Percentiles rank a stretch among this genome's conserved stretches.
Conservation (phyloP, 1,140 invertebrate genomes). For the Palaemon carinicauda region DNA sequence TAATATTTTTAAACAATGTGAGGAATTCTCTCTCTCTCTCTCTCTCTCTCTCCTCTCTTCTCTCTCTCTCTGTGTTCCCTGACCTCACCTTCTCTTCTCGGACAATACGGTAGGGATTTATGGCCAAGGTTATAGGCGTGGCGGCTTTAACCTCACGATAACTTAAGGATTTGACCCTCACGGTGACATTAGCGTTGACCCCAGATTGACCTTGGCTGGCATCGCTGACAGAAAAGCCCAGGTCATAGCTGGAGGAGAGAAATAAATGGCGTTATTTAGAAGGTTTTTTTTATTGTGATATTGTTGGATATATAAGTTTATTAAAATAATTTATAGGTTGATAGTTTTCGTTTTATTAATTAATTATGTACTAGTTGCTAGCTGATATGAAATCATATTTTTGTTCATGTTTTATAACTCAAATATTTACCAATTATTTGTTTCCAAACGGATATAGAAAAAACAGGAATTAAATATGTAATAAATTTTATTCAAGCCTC, state of each 20-base stretch:
- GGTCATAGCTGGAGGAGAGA: not conserved
- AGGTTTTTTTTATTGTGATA: too few species aligned
- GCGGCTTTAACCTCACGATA: not conserved
- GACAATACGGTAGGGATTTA: not conserved
- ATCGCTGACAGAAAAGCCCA: constrained; percentile 13
- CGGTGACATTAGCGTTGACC: constrained; percentile 28
- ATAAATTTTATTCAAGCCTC: too few species aligned
- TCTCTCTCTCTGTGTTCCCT: not conserved
- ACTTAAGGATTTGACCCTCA: not conserved
- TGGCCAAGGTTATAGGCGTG: constrained; percentile 2
- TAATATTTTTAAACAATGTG: not conserved
- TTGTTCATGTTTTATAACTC: too few species aligned
- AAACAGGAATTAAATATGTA: too few species aligned
- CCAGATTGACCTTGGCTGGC: not conserved
- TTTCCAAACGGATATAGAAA: too few species aligned
- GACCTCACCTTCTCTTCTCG: not conserved
- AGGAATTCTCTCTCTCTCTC: not conserved
- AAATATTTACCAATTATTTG: too few species aligned
- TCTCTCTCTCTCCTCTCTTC: not conserved
- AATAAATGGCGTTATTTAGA: too few species aligned
- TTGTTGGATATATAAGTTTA: too few species aligned
- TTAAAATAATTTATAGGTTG: too few species aligned
- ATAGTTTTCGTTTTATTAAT: too few species aligned
- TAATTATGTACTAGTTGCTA: too few species aligned
- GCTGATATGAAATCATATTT: too few species aligned